Evolutionary conservation across 2,888 invertebrate genomes (phyloP).

Genomic region (Hemithea aestivaria): DNA sequence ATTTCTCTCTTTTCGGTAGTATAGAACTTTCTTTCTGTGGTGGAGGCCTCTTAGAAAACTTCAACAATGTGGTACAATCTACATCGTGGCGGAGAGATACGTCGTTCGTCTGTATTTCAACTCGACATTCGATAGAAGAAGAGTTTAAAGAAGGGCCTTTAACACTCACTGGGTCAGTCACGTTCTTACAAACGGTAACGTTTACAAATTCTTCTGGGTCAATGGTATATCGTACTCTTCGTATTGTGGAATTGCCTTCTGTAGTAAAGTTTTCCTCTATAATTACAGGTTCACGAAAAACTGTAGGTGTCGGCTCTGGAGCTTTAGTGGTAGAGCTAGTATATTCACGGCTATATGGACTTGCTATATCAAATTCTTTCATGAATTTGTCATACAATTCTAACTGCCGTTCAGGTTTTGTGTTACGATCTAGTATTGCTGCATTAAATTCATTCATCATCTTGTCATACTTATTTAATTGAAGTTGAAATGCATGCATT

Average conservation of each 20-base stretch:
- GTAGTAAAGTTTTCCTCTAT: background rate
- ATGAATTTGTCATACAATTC: background rate
- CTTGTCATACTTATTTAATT: too few relatives aligned
- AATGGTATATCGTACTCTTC: conserved; percentile 2
- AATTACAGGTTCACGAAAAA: background rate
- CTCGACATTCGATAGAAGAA: conserved; percentile 49
- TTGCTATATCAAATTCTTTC: too few relatives aligned
- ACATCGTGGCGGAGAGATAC: conserved; percentile 43
- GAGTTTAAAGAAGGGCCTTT: conserved; percentile 48
- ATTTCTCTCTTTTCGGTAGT: conserved; percentile 48
- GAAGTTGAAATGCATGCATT: too few relatives aligned
- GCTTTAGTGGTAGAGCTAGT: too few relatives aligned
- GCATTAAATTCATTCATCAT: too few relatives aligned
- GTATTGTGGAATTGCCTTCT: conserved; percentile 12
- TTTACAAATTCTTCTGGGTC: conserved; percentile 7
- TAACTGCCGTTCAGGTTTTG: too few relatives aligned
- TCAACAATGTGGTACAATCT: conserved; percentile 50
- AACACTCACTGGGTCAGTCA: conserved; percentile 49
- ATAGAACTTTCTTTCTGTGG: conserved; percentile 38
- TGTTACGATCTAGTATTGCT: too few relatives aligned
- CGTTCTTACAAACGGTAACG: conserved; percentile 6
- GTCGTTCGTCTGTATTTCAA: conserved; percentile 53
- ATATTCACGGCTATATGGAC: too few relatives aligned
- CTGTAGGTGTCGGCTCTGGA: too few relatives aligned
- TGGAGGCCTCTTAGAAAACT: conserved; percentile 57